These are phyloP conservation scores for Falco columbarius DNA, from an alignment of 2,797 vertebrate genomes.

Conservation along the genomic window DNA sequence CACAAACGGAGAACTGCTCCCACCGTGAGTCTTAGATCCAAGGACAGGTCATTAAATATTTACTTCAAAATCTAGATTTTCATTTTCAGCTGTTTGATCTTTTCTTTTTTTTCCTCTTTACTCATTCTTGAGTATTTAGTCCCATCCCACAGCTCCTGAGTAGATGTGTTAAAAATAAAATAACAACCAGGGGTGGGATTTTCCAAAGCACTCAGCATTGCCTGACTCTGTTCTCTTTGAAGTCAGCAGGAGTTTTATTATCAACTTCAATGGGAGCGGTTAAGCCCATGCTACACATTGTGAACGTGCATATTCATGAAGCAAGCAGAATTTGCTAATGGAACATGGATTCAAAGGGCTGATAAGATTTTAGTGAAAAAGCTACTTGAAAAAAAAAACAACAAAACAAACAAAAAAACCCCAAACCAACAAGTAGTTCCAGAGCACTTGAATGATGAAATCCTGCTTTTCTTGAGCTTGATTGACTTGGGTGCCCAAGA, in stretches of 20 bases:
- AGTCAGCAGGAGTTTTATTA: constrained; percentile 66
- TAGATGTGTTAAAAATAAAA: constrained; percentile 47
- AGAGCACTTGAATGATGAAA: background rate
- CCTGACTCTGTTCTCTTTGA: constrained; percentile 52
- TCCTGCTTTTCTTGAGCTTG: background rate
- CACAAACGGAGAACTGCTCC: background rate
- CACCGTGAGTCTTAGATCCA: background rate
- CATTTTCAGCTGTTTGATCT: constrained; percentile 22
- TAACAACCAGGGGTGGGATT: constrained; percentile 62
- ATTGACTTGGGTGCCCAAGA: background rate
- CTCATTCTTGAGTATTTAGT: constrained; percentile 38
- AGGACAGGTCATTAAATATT: background rate
- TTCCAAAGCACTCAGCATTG: constrained; percentile 35
- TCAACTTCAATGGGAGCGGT: constrained; percentile 47
- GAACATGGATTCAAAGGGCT: constrained; percentile 33
- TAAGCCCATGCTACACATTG: constrained; percentile 15
- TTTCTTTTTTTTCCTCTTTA: background rate
- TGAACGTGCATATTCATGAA: constrained; percentile 59
- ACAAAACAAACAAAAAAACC: no score
- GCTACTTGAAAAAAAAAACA: background rate
- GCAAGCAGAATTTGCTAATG: constrained; percentile 11
- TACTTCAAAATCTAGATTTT: constrained; percentile 22
- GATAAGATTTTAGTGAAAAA: constrained; percentile 37
- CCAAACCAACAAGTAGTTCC: background rate
- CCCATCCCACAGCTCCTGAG: constrained; percentile 20